Percentiles rank a stretch among this genome's conserved stretches.
These are phyloP conservation scores for Megaceryle maxima DNA, from an alignment of 2,113 vertebrate genomes.

Conservation along the genomic window DNA sequence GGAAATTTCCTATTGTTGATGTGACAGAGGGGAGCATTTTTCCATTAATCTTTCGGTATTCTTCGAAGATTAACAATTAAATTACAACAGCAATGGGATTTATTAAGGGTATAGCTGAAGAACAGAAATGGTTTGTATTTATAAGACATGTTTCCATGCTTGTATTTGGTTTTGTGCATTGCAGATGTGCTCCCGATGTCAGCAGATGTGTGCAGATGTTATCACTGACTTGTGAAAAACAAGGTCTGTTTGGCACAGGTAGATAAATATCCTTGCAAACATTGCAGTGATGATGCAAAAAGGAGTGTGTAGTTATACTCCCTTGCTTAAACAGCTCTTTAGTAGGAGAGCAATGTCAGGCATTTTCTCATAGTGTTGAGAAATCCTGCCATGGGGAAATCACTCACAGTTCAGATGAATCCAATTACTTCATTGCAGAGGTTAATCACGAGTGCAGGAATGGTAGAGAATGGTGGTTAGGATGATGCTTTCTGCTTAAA, in stretches of 20 bases:
- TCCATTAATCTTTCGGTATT: neutral
- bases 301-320: neutral
- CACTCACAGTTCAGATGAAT: constrained; percentile 23
- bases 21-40: neutral
- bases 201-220: neutral
- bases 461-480: neutral
- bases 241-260: neutral
- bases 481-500: neutral
- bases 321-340: neutral
- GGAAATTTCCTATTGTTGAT: neutral
- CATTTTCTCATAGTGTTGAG: neutral
- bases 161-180: neutral
- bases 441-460: neutral
- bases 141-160: neutral
- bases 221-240: neutral
- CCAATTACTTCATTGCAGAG: constrained; percentile 18
- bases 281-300: neutral
- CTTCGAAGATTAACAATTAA: neutral
- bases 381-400: constrained; percentile 38
- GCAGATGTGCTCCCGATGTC: neutral
- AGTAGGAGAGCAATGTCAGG: neutral
- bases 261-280: neutral
- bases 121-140: neutral
- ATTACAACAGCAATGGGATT: neutral
- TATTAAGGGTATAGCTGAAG: neutral